Evolutionary conservation across 2,888 invertebrate species (phyloP), one percentile per base, ranked within the genome.

Genomic region (Drosophila anomelani): DNA sequence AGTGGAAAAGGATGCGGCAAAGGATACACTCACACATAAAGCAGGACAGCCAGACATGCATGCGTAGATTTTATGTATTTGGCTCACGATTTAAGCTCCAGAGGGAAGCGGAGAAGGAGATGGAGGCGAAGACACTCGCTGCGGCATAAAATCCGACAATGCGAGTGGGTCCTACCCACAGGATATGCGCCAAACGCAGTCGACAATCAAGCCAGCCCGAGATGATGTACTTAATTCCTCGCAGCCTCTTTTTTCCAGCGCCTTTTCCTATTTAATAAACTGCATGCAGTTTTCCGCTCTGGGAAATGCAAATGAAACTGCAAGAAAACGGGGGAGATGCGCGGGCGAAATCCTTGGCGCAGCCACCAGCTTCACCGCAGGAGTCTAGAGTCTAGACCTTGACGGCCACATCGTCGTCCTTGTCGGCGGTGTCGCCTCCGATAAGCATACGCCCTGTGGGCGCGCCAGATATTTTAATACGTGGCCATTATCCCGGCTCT

Each of bases 381-480:
- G 82, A 89, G 89, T 85, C 86, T 89, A 84, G 89, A 86, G 64
- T 64, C 86, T 86, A 86, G 86, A 86, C 85, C 85, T 80, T 82
- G 86, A 82, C 83, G 83, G 78, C 64, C 64, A n/a, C 76, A 79
- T 80, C 84, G 66, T 36, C 53, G 71, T 67, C 76, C 71, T 67
- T 60, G 72, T 73, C 58, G 62, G 54, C 73, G 61, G 60, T 67
- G 86, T 83, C 88, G 63, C 66, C 73, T 64, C 76, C 87, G 87
- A 85, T 88, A 85, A 85, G 87, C 85, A 85, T 88, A 80, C 88
- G 84, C 84, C 80, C 73, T 54, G 56, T 59, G 75, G 80, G 82
- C 82, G 79, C 78, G 85, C 85, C 81, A 87, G 74, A 87, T 85
- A 85, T 87, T 80, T 81, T 87, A 88, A 85, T 84, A 88, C 85